phyloP scores from a whole-genome alignment of 2,113 vertebrate genomes.

The Lagenorhynchus albirostris region DNA sequence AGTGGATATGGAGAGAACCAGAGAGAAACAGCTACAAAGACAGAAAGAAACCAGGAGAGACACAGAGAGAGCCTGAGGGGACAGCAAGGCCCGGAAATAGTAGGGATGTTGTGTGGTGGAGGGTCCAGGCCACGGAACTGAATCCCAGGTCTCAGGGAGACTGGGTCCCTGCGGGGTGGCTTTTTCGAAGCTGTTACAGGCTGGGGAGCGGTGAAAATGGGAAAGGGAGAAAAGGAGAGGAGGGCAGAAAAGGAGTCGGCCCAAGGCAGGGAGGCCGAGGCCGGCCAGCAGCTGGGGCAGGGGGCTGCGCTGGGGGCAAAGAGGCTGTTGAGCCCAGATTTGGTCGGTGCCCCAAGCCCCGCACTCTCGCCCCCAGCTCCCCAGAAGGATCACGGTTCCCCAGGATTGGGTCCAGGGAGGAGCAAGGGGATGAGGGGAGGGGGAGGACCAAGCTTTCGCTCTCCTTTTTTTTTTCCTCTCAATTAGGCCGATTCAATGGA shows the following conservation, averaged over 20 bases:
- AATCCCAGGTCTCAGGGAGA: neutral
- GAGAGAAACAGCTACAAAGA: neutral
- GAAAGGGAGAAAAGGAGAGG: neutral
- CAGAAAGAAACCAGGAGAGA: neutral
- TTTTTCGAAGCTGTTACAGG: neutral
- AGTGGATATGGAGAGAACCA: neutral
- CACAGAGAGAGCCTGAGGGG: neutral
- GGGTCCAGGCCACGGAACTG: neutral
- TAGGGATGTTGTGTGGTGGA: neutral
- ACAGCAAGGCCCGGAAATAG: neutral
- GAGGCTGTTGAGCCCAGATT: neutral
- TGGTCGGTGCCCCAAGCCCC: neutral
- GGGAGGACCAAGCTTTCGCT: conserved; percentile 57
- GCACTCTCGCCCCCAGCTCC: neutral
- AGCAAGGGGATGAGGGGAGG: conserved; percentile 56
- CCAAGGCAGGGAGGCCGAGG: neutral
- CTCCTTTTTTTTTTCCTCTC: conserved; percentile 77
- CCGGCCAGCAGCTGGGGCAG: neutral
- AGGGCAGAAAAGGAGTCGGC: neutral
- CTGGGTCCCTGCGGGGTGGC: neutral
- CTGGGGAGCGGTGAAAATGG: neutral
- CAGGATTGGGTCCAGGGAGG: conserved; percentile 56
- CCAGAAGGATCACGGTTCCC: conserved; percentile 16
- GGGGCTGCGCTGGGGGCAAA: neutral
- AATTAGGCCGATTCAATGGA: conserved; percentile 82